These are phyloP conservation scores for Phortica okadai DNA, from an alignment of 2,888 invertebrate genomes.

Conservation along the genomic window DNA sequence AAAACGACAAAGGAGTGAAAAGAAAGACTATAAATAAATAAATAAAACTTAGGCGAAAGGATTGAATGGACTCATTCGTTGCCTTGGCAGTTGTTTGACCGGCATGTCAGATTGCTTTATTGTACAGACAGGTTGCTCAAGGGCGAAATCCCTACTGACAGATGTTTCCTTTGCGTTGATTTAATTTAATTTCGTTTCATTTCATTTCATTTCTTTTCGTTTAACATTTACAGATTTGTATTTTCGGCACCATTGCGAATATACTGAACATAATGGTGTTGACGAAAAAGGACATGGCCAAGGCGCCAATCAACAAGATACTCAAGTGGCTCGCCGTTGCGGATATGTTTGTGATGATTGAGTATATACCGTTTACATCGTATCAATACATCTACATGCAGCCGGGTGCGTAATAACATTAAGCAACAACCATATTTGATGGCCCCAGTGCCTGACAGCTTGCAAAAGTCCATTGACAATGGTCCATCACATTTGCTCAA, in stretches of 20 bases:
- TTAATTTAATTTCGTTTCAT: conserved; percentile 6
- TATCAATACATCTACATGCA: conserved; percentile 81
- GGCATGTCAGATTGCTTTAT: not conserved
- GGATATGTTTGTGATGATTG: conserved; percentile 93
- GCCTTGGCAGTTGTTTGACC: not conserved
- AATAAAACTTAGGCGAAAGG: not conserved
- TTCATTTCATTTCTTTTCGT: not conserved
- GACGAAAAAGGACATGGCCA: conserved; percentile 87
- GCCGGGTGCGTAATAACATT: conserved; percentile 77
- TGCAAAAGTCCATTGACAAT: not conserved
- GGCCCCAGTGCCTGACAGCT: not conserved
- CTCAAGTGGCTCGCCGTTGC: conserved; percentile 90
- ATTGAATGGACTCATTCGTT: conserved; percentile 1
- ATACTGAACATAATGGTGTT: conserved; percentile 91
- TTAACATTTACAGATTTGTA: conserved; percentile 81
- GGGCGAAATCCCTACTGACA: too few relatives aligned
- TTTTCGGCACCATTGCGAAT: conserved; percentile 92
- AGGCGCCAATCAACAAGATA: conserved; percentile 91
- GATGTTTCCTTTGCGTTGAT: not conserved
- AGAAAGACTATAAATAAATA: not conserved
- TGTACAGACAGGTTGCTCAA: too few relatives aligned
- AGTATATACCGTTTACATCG: conserved; percentile 86
- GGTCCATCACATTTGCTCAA: not conserved
- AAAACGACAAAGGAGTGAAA: not conserved
- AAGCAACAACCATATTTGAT: not conserved